phyloP scores from a whole-genome alignment of 2,113 vertebrate species.

The Miniopterus natalensis region DNA sequence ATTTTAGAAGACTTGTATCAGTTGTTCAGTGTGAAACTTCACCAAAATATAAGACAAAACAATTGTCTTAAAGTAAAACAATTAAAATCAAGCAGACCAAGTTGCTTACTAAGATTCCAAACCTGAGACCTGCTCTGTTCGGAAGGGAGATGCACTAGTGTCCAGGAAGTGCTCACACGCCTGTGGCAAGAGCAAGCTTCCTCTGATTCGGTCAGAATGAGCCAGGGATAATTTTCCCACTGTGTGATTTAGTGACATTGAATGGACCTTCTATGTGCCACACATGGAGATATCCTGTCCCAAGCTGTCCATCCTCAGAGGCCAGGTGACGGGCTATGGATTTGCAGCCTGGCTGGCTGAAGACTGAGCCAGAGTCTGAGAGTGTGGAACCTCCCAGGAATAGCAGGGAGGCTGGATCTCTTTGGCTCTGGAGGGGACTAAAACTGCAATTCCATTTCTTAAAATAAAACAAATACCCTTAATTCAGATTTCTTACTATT shows the following conservation, averaged over 20 bases:
- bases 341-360: not conserved
- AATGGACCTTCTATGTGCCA: not conserved
- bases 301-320: not conserved
- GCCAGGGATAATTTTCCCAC: not conserved
- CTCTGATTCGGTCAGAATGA: not conserved
- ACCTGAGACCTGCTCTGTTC: not conserved
- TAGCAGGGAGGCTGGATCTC: not conserved
- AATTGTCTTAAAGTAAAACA: not conserved
- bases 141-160: not conserved
- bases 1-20: constrained; percentile 5
- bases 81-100: not conserved
- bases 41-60: constrained; percentile 11
- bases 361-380: not conserved
- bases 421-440: not conserved
- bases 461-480: not conserved
- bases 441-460: not conserved
- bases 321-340: not conserved
- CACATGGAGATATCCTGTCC: not conserved
- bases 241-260: not conserved
- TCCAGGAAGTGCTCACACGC: not conserved
- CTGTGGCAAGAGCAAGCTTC: not conserved
- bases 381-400: not conserved
- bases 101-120: not conserved
- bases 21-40: constrained; percentile 11
- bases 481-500: constrained; percentile 11